Evolutionary conservation across 2,797 vertebrate species (phyloP), one percentile per base, ranked within the genome.

Genomic region (Kryptopterus vitreolus): DNA sequence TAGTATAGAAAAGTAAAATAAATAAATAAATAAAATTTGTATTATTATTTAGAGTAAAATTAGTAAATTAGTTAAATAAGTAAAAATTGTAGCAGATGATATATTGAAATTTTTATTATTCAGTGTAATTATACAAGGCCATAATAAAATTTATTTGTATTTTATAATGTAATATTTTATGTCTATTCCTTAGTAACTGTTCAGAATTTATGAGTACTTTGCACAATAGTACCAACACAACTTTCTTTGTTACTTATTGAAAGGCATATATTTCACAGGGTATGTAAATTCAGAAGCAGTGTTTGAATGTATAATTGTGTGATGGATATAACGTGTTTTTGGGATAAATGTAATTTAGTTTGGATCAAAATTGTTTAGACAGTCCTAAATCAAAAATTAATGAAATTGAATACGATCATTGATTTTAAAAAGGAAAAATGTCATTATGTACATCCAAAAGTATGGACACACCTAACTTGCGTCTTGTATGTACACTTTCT

Each of bases 161-260:
- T 55, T 18, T 72, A 57, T 72, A 57, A 35, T 55, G 35, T n/a
- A 35, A 71, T 5, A 35, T 53, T 33, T 53, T 55, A 35, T 71
- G 50, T 13, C 11, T 53, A 18, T 33, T 72, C 22, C 26, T 16
- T 31, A 31, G 48, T 48, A 71, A 52, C 18, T 52, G 48, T 71
- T 31, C 20, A 72, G 55, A 22, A 72, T 55, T 33, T 55, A 55
- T 72, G 52, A 57, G 70, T 38, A 57, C 31, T 73, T 73, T 33
- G 18, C 31, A 38, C 22, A 57, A 24, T 13, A 73, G 31, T 55
- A 11, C 7, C 20, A 57, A 4, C 57, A 38, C 22, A 73, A 1
- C 20, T 55, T 53, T 53, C 20, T 38, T 55, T 11, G 55, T 72
- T 72, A 33, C 53, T 12, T 71, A 26, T 18, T 55, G 20, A 0